phyloP scores from a whole-genome alignment of 2,113 vertebrate genomes.

The Mesembrinibis cayennensis region DNA sequence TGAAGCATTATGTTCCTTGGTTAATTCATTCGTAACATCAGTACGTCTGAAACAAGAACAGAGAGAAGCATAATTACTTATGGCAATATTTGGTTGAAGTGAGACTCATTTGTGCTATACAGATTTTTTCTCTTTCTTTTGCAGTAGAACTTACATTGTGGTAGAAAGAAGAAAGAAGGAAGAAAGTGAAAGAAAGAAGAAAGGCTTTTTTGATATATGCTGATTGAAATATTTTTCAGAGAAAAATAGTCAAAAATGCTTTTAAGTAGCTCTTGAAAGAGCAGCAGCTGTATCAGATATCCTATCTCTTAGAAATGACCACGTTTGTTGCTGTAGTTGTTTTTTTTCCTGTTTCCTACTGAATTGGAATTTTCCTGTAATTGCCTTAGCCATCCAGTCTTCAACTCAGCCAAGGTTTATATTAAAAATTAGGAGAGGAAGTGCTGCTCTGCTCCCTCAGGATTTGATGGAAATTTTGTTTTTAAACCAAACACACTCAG shows the following conservation, averaged over 20 bases:
- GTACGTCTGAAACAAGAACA: constrained; percentile 44
- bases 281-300: constrained; percentile 5
- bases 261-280: constrained; percentile 35
- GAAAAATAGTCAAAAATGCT: constrained; percentile 7
- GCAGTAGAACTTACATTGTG: neutral
- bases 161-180: constrained; percentile 13
- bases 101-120: constrained; percentile 17
- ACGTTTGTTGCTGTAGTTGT: neutral
- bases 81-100: constrained; percentile 52
- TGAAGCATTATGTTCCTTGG: constrained; percentile 9
- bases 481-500: neutral
- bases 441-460: neutral
- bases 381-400: neutral
- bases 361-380: neutral
- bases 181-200: constrained; percentile 10
- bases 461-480: neutral
- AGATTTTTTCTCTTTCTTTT: neutral
- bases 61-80: constrained; percentile 37
- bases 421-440: constrained; percentile 1
- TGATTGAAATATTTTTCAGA: constrained; percentile 27
- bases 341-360: neutral
- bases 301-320: neutral
- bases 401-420: neutral
- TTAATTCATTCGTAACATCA: constrained; percentile 46
- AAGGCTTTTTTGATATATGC: neutral